phyloP scores from a whole-genome alignment of 1,140 invertebrate genomes.

The Drosophila cardini region DNA sequence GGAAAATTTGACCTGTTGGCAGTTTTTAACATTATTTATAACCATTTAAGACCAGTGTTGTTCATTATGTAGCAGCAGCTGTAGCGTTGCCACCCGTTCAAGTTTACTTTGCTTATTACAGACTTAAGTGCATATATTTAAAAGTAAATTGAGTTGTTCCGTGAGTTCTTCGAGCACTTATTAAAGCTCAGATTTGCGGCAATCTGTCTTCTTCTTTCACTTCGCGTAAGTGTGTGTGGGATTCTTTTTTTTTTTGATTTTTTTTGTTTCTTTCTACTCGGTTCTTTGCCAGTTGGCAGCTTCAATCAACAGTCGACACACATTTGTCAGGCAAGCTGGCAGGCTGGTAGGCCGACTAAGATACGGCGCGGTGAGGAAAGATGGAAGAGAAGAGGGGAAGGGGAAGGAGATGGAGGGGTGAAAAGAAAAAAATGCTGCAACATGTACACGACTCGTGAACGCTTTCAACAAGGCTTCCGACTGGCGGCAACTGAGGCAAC shows the following conservation, averaged over 20 bases:
- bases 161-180: slow-evolving; percentile 29
- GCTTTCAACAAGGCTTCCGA: slow-evolving; percentile 37
- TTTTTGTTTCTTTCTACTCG: slow-evolving; percentile 12
- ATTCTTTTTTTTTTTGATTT: slow-evolving; percentile 1
- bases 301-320: slow-evolving; percentile 57
- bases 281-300: slow-evolving; percentile 42
- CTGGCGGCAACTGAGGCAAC: slow-evolving; percentile 30
- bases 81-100: not conserved
- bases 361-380: too few species aligned
- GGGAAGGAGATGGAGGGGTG: not conserved
- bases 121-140: slow-evolving; percentile 18
- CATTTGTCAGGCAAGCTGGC: slow-evolving; percentile 48
- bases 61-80: not conserved
- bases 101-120: not conserved
- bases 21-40: slow-evolving; percentile 9
- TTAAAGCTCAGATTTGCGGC: slow-evolving; percentile 45
- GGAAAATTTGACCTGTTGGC: slow-evolving; percentile 2
- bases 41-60: slow-evolving; percentile 3
- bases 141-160: slow-evolving; percentile 39
- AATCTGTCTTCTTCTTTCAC: slow-evolving; percentile 15
- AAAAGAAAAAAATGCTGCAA: slow-evolving; percentile 37
- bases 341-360: not conserved
- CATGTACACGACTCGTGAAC: slow-evolving; percentile 42
- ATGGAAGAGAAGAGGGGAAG: not conserved
- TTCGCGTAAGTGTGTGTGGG: not conserved